Evolutionary conservation across 2,888 invertebrate species (phyloP), one percentile per base, ranked within the genome.

Genomic region (Mellilla xanthometata): DNA sequence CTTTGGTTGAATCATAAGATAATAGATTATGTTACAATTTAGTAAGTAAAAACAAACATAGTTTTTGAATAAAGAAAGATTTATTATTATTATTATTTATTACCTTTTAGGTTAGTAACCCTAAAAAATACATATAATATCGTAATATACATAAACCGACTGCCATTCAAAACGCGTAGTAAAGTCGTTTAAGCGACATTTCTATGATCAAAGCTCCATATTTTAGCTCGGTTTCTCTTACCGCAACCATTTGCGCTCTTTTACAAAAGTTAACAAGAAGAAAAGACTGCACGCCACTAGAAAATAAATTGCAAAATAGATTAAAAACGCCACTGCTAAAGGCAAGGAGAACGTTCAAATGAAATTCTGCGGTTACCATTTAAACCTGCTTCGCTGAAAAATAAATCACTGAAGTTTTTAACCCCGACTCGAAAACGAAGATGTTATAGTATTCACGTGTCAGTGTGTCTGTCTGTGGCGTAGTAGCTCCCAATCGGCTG

Each of bases 301-400:
- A 47, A 47, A 55, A 49, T 41, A 54, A 53, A 51, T 49, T 58
- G 46, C 56, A 49, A 38, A 49, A 45, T 58, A 51, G 61, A 61
- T 68, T 65, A 50, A 60, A 62, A 64, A 62, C 44, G 55, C 52
- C 57, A 58, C 49, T 48, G 41, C 32, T 36, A 54, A 55, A 38
- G 41, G 31, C 49, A 28, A 52, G 34, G 45, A 54, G 39, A 33
- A 43, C 40, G 52, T 32, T 58, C 44, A 56, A 68, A 69, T 68
- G 56, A 65, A 68, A 66, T 63, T 63, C 64, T 63, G 62, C 41
- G 62, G 63, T 31, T 15, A 46, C 50, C 41, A 47, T 51, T 53
- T 43, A 35, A 46, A 52, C 43, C 15, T 42, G 42, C 42, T 48
- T 34, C 32, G 41, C 34, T 42, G 40, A 54, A 56, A 61, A 61